phyloP scores from a whole-genome alignment of 2,888 invertebrate species.

The Dexiosoma caninum region DNA sequence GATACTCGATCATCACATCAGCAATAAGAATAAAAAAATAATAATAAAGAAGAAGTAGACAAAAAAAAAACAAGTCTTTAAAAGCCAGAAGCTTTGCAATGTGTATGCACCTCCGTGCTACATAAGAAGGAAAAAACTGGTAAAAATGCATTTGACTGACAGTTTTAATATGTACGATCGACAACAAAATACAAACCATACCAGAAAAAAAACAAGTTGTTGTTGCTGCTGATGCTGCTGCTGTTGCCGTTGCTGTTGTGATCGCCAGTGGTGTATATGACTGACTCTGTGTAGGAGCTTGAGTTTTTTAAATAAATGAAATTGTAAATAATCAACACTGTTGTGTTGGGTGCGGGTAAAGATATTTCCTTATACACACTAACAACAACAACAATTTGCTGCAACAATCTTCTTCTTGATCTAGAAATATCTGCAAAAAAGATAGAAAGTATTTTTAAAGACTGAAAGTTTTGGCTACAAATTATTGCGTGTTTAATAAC shows the following conservation, averaged over 20 bases:
- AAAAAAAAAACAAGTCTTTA: slow-evolving; percentile 27
- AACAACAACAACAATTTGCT: no score
- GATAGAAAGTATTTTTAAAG: no score
- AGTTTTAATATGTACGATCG: slow-evolving; percentile 60
- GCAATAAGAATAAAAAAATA: neutral
- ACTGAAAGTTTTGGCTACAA: no score
- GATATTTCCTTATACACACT: neutral
- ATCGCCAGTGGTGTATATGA: slow-evolving; percentile 47
- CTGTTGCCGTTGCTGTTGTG: neutral
- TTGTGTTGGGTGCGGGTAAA: neutral
- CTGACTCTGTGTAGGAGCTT: slow-evolving; percentile 47
- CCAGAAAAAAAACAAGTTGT: neutral
- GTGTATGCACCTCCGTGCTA: slow-evolving; percentile 37
- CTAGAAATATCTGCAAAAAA: no score
- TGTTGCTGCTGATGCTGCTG: neutral
- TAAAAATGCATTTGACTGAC: slow-evolving; percentile 61
- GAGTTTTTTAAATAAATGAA: slow-evolving; percentile 20
- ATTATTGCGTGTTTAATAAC: no score
- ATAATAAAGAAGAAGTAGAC: no score
- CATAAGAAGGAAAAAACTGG: slow-evolving; percentile 9
- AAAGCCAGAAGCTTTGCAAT: slow-evolving; percentile 57
- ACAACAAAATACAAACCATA: slow-evolving; percentile 36
- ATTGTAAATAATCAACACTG: neutral
- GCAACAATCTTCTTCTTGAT: no score
- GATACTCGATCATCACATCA: slow-evolving; percentile 53